A percentile compares a stretch with the other conserved stretches of the same genome.
phyloP scores from a whole-genome alignment of 2,888 invertebrate species.

The Tachina lurida region DNA sequence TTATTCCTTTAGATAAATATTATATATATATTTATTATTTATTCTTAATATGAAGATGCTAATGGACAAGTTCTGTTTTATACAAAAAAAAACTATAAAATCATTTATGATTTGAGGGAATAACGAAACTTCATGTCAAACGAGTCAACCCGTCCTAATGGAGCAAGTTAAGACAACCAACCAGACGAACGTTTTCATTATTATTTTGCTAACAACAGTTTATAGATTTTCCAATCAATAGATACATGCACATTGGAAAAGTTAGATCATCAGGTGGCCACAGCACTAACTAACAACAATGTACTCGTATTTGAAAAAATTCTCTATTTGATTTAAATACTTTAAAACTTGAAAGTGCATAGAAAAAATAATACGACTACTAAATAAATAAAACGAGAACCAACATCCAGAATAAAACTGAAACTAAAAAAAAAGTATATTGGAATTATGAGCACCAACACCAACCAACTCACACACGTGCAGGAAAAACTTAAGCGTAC shows the following conservation, averaged over 20 bases:
- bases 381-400: slow-evolving; percentile 1
- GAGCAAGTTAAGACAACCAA: neutral
- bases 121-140: too few relatives aligned
- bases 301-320: neutral
- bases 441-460: slow-evolving; percentile 40
- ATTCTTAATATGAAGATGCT: too few relatives aligned
- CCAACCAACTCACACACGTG: slow-evolving; percentile 45
- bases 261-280: slow-evolving; percentile 67
- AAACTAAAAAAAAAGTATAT: slow-evolving; percentile 28
- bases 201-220: slow-evolving; percentile 73
- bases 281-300: slow-evolving; percentile 24
- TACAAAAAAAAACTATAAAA: too few relatives aligned
- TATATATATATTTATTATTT: too few relatives aligned
- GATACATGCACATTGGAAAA: slow-evolving; percentile 61
- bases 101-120: too few relatives aligned
- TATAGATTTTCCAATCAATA: slow-evolving; percentile 62
- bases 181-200: neutral
- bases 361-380: neutral
- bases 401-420: slow-evolving; percentile 32
- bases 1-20: too few relatives aligned
- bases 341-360: slow-evolving; percentile 37
- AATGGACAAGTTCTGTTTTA: too few relatives aligned
- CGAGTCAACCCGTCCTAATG: neutral
- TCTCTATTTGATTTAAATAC: slow-evolving; percentile 38
- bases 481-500: slow-evolving; percentile 21